Evolutionary conservation across 2,888 invertebrate genomes (phyloP), one percentile per base, ranked within the genome.

Genomic region (Drosophila dives): DNA sequence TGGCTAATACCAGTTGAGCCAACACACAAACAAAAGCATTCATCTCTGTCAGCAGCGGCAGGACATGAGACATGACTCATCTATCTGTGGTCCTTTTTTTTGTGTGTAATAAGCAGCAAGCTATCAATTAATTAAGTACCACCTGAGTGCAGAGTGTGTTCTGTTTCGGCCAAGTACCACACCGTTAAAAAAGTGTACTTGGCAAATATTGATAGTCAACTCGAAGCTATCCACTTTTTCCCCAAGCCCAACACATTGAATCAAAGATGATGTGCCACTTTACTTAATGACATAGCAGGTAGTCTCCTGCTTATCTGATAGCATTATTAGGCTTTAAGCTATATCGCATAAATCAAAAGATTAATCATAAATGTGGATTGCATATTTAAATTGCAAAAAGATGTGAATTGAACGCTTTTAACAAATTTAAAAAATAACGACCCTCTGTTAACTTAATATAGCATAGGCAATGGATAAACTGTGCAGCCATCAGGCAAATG

Each of bases 31-130:
- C 58, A 67, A 32, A 68, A 61, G 60, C 82, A 86, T 87, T 87
- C 81, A 80, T 85, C 87, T 81, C 71, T 85, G 85, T 85, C 87
- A 84, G 50, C 50, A 59, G 33, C 55, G 17, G 62, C 64, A 50
- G 63, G 61, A 45, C 50, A 58, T 26, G 51, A 51, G 11, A 36
- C 38, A 64, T 67, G 75, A 63, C 67, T 77, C 78, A 78, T 61
- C 55, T 56, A 10, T 8, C n/a, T 55, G 26, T 26, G 15, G 10
- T 45, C 20, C 17, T 34, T 12, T 34, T 34, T 38, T 40, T 17
- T 38, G 23, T 23, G 23, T 54, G 54, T 67, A 64, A 72, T 68
- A 68, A 75, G 53, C 58, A 33, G 36, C 8, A 42, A 55, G 61
- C 63, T 81, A 80, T 80, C 69, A 66, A 53, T 71, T 82, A 87